Evolutionary conservation across 2,797 vertebrate species (phyloP).

Genomic region (Phyllotis vaccarum): DNA sequence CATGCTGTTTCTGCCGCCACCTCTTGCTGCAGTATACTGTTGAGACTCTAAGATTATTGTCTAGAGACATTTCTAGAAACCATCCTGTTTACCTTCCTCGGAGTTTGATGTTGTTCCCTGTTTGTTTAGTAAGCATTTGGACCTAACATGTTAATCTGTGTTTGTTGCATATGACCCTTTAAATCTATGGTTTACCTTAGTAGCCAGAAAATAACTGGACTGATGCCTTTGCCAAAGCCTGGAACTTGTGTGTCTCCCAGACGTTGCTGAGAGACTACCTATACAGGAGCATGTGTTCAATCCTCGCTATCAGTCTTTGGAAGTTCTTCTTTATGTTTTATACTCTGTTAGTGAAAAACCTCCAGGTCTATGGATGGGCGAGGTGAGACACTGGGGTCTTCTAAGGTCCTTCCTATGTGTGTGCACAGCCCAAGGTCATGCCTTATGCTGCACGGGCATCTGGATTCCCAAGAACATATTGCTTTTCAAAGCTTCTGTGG

Average conservation of each 20-base stretch:
- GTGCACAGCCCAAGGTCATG: background rate
- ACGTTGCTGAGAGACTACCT: background rate
- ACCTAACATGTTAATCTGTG: background rate
- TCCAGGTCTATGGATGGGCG: background rate
- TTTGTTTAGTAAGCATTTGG: background rate
- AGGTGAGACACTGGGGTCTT: background rate
- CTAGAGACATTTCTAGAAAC: slow-evolving; percentile 10
- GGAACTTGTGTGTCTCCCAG: background rate
- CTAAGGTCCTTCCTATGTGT: background rate
- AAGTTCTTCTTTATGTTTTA: background rate
- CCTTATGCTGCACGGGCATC: background rate
- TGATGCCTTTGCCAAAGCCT: background rate
- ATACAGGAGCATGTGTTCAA: rapidly evolving
- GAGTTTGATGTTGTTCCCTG: background rate
- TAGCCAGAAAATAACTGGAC: background rate
- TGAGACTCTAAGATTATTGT: background rate
- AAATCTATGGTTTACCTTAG: background rate
- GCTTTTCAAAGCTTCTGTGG: background rate
- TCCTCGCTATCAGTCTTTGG: background rate
- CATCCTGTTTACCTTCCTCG: background rate
- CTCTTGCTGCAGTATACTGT: background rate
- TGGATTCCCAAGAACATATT: background rate
- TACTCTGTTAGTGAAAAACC: background rate
- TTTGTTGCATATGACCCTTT: background rate
- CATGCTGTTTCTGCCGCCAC: background rate